Evolutionary conservation across 2,113 vertebrate genomes (phyloP).

Genomic region (Sturnus vulgaris): DNA sequence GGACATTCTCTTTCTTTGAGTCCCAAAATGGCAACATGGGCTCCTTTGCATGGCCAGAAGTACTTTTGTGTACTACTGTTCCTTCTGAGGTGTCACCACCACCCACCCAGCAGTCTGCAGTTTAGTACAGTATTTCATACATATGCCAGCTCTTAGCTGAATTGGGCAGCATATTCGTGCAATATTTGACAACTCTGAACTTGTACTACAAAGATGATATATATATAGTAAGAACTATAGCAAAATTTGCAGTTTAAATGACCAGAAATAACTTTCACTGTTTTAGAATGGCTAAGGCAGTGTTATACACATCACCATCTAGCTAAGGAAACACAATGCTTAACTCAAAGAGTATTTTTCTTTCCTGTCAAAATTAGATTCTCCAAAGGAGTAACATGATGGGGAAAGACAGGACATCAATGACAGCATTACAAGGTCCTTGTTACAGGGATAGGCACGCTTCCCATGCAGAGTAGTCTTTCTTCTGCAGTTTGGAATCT

Average conservation of each 20-base stretch:
- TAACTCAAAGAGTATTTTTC: neutral
- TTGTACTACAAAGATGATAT: neutral
- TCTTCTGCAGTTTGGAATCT: slow-evolving; percentile 17
- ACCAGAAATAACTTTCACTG: neutral
- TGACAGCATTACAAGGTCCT: neutral
- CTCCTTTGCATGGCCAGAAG: neutral
- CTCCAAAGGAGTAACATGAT: neutral
- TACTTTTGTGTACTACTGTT: neutral
- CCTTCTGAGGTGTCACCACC: neutral
- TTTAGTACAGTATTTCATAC: fast-evolving
- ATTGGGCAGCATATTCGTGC: neutral
- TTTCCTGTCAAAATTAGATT: neutral
- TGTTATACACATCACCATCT: neutral
- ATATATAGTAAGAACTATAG: neutral
- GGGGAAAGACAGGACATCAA: neutral
- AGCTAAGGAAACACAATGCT: neutral
- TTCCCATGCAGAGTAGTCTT: neutral
- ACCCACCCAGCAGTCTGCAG: neutral
- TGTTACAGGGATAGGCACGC: neutral
- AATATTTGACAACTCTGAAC: neutral
- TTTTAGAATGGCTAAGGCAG: neutral
- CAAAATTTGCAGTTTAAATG: neutral
- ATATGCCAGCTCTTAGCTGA: neutral
- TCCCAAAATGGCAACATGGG: neutral
- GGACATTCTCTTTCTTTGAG: neutral